Evolutionary conservation across 2,888 invertebrate genomes (phyloP).

Genomic region (Melanargia galathea): DNA sequence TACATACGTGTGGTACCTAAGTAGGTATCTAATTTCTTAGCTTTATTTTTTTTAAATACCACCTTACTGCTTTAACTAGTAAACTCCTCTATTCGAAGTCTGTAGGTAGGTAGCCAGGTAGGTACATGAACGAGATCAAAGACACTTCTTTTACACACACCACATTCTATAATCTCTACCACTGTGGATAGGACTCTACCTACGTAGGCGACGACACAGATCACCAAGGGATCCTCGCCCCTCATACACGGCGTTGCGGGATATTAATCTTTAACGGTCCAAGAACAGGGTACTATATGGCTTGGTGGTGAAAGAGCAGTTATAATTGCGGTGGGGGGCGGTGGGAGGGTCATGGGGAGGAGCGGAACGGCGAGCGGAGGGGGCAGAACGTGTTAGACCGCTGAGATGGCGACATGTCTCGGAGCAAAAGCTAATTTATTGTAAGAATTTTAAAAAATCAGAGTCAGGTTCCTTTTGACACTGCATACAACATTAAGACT

Average conservation of each 20-base stretch:
- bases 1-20: too few relatives aligned
- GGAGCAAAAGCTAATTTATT: neutral
- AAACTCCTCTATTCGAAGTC: neutral
- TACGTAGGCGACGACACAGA: constrained; percentile 69
- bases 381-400: constrained; percentile 70
- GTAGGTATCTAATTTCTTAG: too few relatives aligned
- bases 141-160: constrained; percentile 28
- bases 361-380: constrained; percentile 73
- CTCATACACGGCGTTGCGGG: constrained; percentile 46
- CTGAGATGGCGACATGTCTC: constrained; percentile 55
- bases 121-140: constrained; percentile 22
- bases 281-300: constrained; percentile 67
- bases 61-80: too few relatives aligned
- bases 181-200: constrained; percentile 43
- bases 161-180: constrained; percentile 9
- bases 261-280: constrained; percentile 73
- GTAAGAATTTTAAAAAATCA: neutral
- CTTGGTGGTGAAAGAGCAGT: constrained; percentile 50
- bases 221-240: constrained; percentile 65
- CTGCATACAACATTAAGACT: neutral
- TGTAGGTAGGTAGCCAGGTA: neutral
- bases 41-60: too few relatives aligned
- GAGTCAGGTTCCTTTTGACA: neutral
- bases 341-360: constrained; percentile 77
- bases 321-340: constrained; percentile 74